Evolutionary conservation across 2,888 invertebrate genomes (phyloP), one percentile per base, ranked within the genome.

Genomic region (Uloborus plumipes): DNA sequence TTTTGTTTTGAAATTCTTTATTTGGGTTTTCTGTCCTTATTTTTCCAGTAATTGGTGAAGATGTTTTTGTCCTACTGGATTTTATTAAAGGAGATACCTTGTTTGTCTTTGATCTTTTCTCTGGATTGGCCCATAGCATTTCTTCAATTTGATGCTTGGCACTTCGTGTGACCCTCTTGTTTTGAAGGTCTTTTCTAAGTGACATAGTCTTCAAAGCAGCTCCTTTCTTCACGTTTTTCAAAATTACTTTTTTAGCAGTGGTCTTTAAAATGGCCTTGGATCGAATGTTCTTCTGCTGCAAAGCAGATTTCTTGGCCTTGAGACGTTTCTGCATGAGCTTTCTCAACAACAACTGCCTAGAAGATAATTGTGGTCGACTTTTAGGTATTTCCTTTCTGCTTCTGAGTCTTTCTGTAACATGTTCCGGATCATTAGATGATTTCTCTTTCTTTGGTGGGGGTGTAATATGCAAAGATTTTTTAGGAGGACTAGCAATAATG

Each of bases 111-210:
- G 39, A 39, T 58, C 50, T n/a, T 47, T 76, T 82, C 70, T 82
- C 81, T 16, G 81, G 75, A 51, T 82, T 75, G 51, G 81, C 47
- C 81, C 81, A 82, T 20, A 76, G 55, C 75, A 82, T 61, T 55
- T 82, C 81, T 71, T 82, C 75, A 26, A 76, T 75, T 20, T 76
- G 76, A 47, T 76, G 81, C 58, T 74, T 74, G 64, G 84, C 78
- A 79, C 84, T 84, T 11, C 84, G 74, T 31, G 84, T 84, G 16
- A 84, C 74, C 50, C 78, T 64, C 51, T 78, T 84, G 62, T 78
- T 78, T 47, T 78, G 78, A 16, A 73, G 77, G 47, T 83, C 77
- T 31, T 83, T 83, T 62, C 83, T 66, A 1, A 83, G 73, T 15
- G 83, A 83, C 83, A 83, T 83, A 15, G 77, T 83, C 69, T 83